Evolutionary conservation across 2,113 vertebrate species (phyloP), one percentile per base, ranked within the genome.

Genomic region (Neogobius melanostomus): DNA sequence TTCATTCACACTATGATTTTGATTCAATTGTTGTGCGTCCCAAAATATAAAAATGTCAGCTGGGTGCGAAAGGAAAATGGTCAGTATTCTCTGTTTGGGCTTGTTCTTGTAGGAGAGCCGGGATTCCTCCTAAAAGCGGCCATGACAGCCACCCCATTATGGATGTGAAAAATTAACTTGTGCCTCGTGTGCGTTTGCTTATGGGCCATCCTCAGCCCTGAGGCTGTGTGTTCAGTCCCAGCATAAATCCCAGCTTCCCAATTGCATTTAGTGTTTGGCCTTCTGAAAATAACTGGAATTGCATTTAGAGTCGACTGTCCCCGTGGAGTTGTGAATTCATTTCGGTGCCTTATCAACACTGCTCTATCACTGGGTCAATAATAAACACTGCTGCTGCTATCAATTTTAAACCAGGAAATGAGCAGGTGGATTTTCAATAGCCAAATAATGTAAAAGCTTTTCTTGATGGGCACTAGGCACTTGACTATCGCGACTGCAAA

Each of bases 181-280:
- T 12, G 11, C 28, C 56, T 59, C 11, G 12, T 7, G 28, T 14
- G 57, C 12, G 57, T 43, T 60, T 60, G 28, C 42, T 42, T 60
- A 60, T 14, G 36, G 36, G 28, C 28, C 57, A 8, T 43, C 8
- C 6, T 12, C 57, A 60, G 28, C 57, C 52, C 36, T 60, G 36
- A 57, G 54, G n/a, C 10, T 47, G 10, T 47, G 46, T 57, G 54
- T 57, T 57, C 57, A 60, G 57, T 60, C 36, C 54, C 11, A 36
- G 36, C 57, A 60, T 43, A 60, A 60, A 60, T 60, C 57, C 28
- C 57, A 60, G 36, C 7, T 14, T 60, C 57, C 36, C 28, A 60
- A 15, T 12, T 14, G 28, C 36, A 60, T 60, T 60, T 60, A 60
- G 57, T 9, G 17, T 43, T 36, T 60, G 12, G 57, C 7, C 54